A percentile compares a stretch with the other conserved stretches of the same genome.
These are phyloP conservation scores for Zophobas atratus DNA, from an alignment of 1,140 invertebrate genomes.

Conservation along the genomic window DNA sequence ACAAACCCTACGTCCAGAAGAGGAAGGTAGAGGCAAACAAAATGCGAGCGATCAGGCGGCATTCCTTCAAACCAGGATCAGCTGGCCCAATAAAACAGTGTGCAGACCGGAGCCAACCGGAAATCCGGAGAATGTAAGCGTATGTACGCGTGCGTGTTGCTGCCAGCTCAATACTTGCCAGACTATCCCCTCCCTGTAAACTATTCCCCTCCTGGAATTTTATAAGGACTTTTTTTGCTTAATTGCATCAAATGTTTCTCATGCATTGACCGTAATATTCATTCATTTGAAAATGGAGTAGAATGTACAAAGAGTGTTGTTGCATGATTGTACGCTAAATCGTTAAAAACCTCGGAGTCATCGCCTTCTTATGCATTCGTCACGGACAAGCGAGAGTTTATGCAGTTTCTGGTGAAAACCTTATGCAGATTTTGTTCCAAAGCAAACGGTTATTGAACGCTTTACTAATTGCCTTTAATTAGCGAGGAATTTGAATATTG, in stretches of 20 bases:
- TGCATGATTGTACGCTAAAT: conserved; percentile 4
- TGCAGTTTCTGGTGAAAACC: conserved; percentile 16
- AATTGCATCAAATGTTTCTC: conserved; percentile 31
- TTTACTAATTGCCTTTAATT: conserved; percentile 22
- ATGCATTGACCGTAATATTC: conserved; percentile 30
- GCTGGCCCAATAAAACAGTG: conserved; percentile 42
- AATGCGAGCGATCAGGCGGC: conserved; percentile 8
- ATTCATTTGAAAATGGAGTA: conserved; percentile 40
- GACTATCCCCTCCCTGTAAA: conserved; percentile 17
- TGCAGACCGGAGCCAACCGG: conserved; percentile 49
- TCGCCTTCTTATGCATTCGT: conserved; percentile 31
- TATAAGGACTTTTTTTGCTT: conserved; percentile 32
- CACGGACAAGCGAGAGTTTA: conserved; percentile 10
- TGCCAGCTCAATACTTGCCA: conserved; percentile 51
- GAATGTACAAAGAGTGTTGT: conserved; percentile 22
- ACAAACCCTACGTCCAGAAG: no score
- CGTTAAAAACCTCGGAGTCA: conserved; percentile 25
- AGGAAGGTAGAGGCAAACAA: not conserved
- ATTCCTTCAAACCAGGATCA: conserved; percentile 46
- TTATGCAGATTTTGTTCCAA: not conserved
- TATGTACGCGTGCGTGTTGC: conserved; percentile 44
- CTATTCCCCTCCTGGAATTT: conserved; percentile 39
- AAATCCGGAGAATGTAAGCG: conserved; percentile 41
- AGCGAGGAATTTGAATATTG: conserved; percentile 24
- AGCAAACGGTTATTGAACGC: not conserved